Conservation (phyloP, 1,140 invertebrate species). For the Spodoptera litura region DNA sequence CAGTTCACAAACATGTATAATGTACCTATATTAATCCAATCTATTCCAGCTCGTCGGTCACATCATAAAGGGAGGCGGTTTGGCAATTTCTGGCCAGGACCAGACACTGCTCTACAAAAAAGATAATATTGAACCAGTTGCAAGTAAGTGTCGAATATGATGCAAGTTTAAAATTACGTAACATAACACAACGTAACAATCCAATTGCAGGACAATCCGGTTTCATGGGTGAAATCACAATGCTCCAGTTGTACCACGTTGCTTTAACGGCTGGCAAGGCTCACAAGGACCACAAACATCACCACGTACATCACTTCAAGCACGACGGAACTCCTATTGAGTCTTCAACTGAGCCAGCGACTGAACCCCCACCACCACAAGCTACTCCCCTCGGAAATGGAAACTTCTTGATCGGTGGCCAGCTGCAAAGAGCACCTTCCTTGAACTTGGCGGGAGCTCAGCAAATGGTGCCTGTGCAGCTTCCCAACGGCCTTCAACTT, state of each 20-base stretch:
- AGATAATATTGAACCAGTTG: constrained; percentile 85
- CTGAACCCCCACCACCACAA: constrained; percentile 86
- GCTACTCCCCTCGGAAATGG: constrained; percentile 84
- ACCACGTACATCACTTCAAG: constrained; percentile 92
- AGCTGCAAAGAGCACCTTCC: constrained; percentile 89
- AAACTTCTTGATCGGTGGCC: constrained; percentile 89
- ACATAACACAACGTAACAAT: constrained; percentile 1
- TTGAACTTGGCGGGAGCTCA: constrained; percentile 87
- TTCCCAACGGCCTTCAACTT: constrained; percentile 79
- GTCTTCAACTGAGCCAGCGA: constrained; percentile 82
- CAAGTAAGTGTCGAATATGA: constrained; percentile 78
- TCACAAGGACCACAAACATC: constrained; percentile 93
- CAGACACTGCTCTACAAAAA: constrained; percentile 86
- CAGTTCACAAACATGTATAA: neutral
- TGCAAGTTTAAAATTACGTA: neutral
- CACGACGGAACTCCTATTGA: constrained; percentile 90
- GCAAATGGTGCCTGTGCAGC: constrained; percentile 82
- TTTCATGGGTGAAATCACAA: constrained; percentile 91
- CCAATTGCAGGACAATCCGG: constrained; percentile 87
- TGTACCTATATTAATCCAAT: constrained; percentile 41
- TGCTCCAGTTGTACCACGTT: constrained; percentile 92
- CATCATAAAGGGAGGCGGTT: constrained; percentile 91
- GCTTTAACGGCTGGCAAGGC: constrained; percentile 93
- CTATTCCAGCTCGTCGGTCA: constrained; percentile 90
- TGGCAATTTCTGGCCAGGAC: constrained; percentile 90